A percentile compares a stretch with the other conserved stretches of the same genome.
Evolutionary conservation across 2,888 invertebrate species (phyloP).

Genomic region (Plebejus argus): DNA sequence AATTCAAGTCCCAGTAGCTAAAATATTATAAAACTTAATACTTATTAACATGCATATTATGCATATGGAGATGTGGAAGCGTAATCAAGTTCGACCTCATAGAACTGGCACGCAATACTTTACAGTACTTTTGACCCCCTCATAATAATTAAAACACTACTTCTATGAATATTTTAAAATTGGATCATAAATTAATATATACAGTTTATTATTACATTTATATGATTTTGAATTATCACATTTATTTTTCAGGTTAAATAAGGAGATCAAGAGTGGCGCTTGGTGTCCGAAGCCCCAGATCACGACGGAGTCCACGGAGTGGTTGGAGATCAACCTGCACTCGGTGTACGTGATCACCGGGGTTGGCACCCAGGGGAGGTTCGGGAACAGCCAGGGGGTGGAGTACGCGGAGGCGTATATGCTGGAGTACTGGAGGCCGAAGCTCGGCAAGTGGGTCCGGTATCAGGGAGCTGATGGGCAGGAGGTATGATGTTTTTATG

Average conservation of each 20-base stretch:
- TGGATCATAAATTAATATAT: too few relatives aligned
- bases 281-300: conserved; percentile 95
- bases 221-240: too few relatives aligned
- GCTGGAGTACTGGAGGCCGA: conserved; percentile 91
- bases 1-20: too few relatives aligned
- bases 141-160: too few relatives aligned
- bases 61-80: too few relatives aligned
- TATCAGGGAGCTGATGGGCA: conserved; percentile 87
- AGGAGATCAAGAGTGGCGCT: conserved; percentile 92
- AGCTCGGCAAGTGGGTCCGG: conserved; percentile 90
- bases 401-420: conserved; percentile 93
- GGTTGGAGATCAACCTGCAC: conserved; percentile 90
- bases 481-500: conserved; percentile 82
- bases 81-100: too few relatives aligned
- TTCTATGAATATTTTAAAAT: too few relatives aligned
- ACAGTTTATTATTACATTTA: too few relatives aligned
- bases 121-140: too few relatives aligned
- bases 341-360: conserved; percentile 90
- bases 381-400: conserved; percentile 94
- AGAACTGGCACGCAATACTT: too few relatives aligned
- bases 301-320: conserved; percentile 87
- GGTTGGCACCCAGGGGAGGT: conserved; percentile 92
- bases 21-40: too few relatives aligned
- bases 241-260: conserved; percentile 83
- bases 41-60: too few relatives aligned